Evolutionary conservation across 1,140 invertebrate species (phyloP), one percentile per base, ranked within the genome.

Genomic region (Coptotermes formosanus): DNA sequence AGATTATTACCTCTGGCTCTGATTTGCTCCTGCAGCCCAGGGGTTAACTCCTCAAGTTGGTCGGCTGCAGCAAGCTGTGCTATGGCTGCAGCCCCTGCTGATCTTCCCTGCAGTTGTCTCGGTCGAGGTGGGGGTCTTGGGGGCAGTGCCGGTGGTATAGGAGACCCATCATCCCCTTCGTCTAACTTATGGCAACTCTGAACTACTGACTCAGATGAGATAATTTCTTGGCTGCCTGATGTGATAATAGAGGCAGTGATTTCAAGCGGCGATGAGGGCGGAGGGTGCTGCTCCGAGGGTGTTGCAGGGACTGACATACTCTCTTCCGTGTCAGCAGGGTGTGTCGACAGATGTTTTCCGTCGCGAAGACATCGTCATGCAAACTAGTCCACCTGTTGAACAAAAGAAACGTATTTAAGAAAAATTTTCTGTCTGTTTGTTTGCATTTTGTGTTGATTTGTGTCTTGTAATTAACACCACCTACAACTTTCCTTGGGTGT

Each of bases 121-220:
- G 82, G 82, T 83, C 82, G 43, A 44, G 82, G 82, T 19, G 82
- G 82, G 82, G 82, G 82, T 43, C 82, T 44, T 32, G 82, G 82
- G 14, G 82, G 82, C 32, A 83, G 38, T 32, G 82, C 82, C 32
- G 82, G 82, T 6, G 82, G 82, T 19, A 45, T 8, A 25, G 82
- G 82, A 45, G 43, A 44, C 19, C 8, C 82, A 9, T 44, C 43
- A 52, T 32, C 48, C 8, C 82, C 82, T n/a, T 52, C 82, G 32
- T 83, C 82, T 32, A 83, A 83, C 82, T 83, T 83, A 45, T 45
- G 82, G 82, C 32, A 52, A 52, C 64, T 75, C 64, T 75, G 64
- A 25, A 75, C n/a, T n/a, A 30, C 64, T 30, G 64, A 75, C 8
- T 75, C 64, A 6, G 64, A 30, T 30, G 64, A 75, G 64, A 75